phyloP scores from a whole-genome alignment of 2,113 vertebrate species.

The Fulmarus glacialis region DNA sequence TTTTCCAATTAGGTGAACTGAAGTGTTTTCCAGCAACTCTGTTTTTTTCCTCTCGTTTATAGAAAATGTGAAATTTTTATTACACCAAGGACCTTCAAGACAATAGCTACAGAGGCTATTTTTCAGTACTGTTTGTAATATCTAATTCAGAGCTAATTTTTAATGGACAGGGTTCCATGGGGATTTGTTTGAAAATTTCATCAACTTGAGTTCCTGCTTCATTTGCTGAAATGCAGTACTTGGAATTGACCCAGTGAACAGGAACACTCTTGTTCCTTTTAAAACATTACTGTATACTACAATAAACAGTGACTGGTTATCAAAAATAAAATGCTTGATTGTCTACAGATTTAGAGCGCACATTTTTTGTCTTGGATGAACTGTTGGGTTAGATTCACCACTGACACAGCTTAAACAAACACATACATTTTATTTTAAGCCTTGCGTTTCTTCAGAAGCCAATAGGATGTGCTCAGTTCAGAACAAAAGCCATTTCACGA shows the following conservation, averaged over 20 bases:
- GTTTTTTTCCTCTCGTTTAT: neutral
- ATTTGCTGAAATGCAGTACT: constrained; percentile 57
- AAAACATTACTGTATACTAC: constrained; percentile 17
- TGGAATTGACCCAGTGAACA: constrained; percentile 47
- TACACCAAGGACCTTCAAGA: constrained; percentile 65
- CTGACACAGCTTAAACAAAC: constrained; percentile 39
- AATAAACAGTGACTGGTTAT: constrained; percentile 46
- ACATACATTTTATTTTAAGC: constrained; percentile 14
- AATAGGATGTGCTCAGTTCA: neutral
- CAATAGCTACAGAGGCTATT: constrained; percentile 39
- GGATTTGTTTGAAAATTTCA: constrained; percentile 68
- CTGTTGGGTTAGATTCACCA: neutral
- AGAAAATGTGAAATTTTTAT: constrained; percentile 68
- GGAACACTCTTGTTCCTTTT: constrained; percentile 21
- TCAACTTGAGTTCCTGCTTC: constrained; percentile 52
- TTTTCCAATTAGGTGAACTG: constrained; percentile 70
- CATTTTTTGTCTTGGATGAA: constrained; percentile 13
- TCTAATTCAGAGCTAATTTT: constrained; percentile 68
- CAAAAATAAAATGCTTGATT: constrained; percentile 56
- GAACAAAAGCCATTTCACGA: neutral
- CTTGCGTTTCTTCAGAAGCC: neutral
- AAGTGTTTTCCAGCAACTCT: constrained; percentile 65
- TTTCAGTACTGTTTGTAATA: constrained; percentile 51
- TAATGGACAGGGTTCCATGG: constrained; percentile 45
- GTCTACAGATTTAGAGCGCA: constrained; percentile 1